These are phyloP conservation scores for Cyrtorhinus lividipennis DNA, from an alignment of 1,140 invertebrate species.

Conservation along the genomic window DNA sequence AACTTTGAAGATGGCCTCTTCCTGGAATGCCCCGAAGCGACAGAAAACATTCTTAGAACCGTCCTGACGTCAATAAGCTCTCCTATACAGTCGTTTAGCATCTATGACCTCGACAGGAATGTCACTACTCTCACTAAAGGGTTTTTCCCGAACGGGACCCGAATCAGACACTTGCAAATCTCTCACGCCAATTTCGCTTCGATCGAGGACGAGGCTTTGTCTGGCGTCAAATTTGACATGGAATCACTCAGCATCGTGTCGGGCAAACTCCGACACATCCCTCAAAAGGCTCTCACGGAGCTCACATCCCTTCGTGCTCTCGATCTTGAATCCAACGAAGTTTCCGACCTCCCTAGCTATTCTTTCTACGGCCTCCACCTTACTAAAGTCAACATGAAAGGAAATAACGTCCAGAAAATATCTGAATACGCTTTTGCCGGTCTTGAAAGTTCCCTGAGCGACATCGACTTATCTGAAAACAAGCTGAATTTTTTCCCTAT, in stretches of 20 bases:
- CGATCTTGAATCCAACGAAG: conserved; percentile 74
- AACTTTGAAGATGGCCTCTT: conserved; percentile 80
- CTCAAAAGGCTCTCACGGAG: conserved; percentile 60
- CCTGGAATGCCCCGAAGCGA: conserved; percentile 70
- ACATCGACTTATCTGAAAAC: conserved; percentile 75
- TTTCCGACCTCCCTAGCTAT: conserved; percentile 66
- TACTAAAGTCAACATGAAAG: conserved; percentile 68
- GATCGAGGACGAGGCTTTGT: conserved; percentile 56
- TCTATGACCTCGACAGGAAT: conserved; percentile 68
- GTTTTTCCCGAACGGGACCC: conserved; percentile 51
- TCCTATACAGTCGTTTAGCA: conserved; percentile 63
- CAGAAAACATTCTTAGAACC: conserved; percentile 38
- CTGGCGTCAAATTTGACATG: conserved; percentile 52
- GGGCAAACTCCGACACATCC: conserved; percentile 60
- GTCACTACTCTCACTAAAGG: conserved; percentile 51
- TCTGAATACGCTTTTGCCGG: conserved; percentile 75
- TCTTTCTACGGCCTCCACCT: conserved; percentile 71
- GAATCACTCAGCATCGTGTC: conserved; percentile 68
- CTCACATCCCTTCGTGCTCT: conserved; percentile 55
- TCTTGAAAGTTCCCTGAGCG: conserved; percentile 58
- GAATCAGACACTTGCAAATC: conserved; percentile 64
- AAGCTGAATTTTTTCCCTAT: conserved; percentile 68
- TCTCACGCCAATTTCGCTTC: conserved; percentile 64
- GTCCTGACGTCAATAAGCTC: conserved; percentile 38
- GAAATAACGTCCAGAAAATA: conserved; percentile 60